Base-by-base conservation (phyloP, 2,888 invertebrate genomes). In the Microdon myrmicae region DNA sequence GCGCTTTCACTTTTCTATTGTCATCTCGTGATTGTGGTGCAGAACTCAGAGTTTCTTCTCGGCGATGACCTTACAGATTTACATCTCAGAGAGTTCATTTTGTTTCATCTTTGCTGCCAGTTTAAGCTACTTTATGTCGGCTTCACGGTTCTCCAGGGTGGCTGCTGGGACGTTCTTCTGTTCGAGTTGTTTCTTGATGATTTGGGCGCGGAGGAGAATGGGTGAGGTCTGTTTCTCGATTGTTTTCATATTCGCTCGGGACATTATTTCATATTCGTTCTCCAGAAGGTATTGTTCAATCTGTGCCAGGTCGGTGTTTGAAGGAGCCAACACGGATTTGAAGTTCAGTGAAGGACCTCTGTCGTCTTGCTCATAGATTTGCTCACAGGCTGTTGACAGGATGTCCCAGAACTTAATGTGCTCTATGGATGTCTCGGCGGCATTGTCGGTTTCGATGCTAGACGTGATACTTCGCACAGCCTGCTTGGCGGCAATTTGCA, bases 31-130 rank as follows among this genome's bases (percentile, higher is more conserved):
- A 74, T 94, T 94, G 61, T 92, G 87, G 16, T 91, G 91, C 0
- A 92, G 82, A 0, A 87, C 83, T 0, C 86, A 84, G 51, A 88
- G 76, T 75, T 96, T 95, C 79, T 95, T 92, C 76, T 99, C 98
- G 0, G 95, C 92, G 44, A 97, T 83, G 75, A 97, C 95, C 69
- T 93, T 89, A 0, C 96, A 85, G 43, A 96, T 89, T 70, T 90
- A 89, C 90, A 95, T 93, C 81, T 96, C 94, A 0, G 93, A 93
- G 4, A 94, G 74, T 78, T 96, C 95, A 71, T 94, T 94, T 75
- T 92, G 94, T 80, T 96, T 96, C 72, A 90, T 87, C 81, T 96
- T 93, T 12, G 96, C 81, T 1, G 89, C 86, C 73, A 92, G 87
- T 79, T 89, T 88, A 7, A 96, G 81, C 73, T 97, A 96, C 70